phyloP scores from a whole-genome alignment of 2,113 vertebrate species.

The Brachyhypopomus occidentalis region DNA sequence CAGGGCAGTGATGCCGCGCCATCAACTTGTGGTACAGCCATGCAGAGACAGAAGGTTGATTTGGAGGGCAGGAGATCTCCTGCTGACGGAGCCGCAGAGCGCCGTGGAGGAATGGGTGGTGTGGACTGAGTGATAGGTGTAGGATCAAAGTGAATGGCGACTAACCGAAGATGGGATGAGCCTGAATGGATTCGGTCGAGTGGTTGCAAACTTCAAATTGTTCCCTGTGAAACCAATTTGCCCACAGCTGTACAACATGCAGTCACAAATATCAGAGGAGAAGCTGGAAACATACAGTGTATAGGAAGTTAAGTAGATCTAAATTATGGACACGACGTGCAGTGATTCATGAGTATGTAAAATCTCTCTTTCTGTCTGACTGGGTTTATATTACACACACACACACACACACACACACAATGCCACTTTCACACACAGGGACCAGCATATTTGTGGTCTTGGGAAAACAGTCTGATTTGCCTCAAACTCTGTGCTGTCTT shows the following conservation, averaged over 20 bases:
- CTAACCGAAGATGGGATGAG: conserved; percentile 4
- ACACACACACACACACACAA: conserved; percentile 13
- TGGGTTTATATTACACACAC: background rate
- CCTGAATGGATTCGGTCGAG: conserved; percentile 26
- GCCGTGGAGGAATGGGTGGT: background rate
- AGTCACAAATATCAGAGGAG: background rate
- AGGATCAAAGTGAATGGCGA: background rate
- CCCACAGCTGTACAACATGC: background rate
- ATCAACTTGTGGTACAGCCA: conserved; percentile 35
- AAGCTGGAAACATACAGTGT: background rate
- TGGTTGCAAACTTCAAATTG: background rate
- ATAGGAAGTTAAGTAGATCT: too few relatives aligned
- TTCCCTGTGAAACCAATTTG: background rate
- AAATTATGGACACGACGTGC: too few relatives aligned
- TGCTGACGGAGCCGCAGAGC: conserved; percentile 14
- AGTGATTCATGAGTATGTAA: too few relatives aligned
- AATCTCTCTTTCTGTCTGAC: background rate
- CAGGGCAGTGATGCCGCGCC: conserved; percentile 41
- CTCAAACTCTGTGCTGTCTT: conserved; percentile 29
- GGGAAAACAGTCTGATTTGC: conserved; percentile 33
- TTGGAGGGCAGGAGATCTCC: too few relatives aligned
- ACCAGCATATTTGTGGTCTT: conserved; percentile 14
- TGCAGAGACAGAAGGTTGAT: conserved; percentile 26
- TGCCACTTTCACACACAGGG: background rate
- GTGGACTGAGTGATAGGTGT: conserved; percentile 40